phyloP scores from a whole-genome alignment of 2,797 vertebrate genomes.

The Denticeps clupeoides region DNA sequence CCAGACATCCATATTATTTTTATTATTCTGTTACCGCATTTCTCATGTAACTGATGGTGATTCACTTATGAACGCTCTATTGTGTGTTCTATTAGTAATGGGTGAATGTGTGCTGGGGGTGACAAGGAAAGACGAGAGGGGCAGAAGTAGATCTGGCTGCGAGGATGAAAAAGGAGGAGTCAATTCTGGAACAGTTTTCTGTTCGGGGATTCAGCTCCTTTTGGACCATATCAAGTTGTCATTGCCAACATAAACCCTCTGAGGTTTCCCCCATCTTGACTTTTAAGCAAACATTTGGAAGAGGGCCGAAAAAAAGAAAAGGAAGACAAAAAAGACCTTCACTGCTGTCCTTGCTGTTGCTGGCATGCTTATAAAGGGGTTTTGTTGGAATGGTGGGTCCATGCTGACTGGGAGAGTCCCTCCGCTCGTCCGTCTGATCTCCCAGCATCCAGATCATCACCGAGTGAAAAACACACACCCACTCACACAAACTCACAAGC shows the following conservation, averaged over 20 bases:
- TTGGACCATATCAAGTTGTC: constrained; percentile 36
- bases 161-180: constrained; percentile 13
- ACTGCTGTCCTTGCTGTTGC: constrained; percentile 45
- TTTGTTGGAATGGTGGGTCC: constrained; percentile 36
- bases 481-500: neutral
- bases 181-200: constrained; percentile 53
- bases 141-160: constrained; percentile 23
- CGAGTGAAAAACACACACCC: constrained; percentile 7
- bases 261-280: constrained; percentile 50
- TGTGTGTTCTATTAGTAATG: no score
- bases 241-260: constrained; percentile 33
- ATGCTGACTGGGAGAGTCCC: constrained; percentile 30
- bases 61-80: no score
- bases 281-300: constrained; percentile 54
- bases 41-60: no score
- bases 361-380: constrained; percentile 58
- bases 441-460: constrained; percentile 25
- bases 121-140: constrained; percentile 29
- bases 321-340: constrained; percentile 36
- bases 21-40: no score
- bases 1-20: no score
- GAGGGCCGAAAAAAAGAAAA: constrained; percentile 42
- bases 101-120: constrained; percentile 23
- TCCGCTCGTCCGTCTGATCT: constrained; percentile 33
- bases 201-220: constrained; percentile 32